These are phyloP conservation scores for Psilopogon haemacephalus DNA, from an alignment of 2,113 vertebrate genomes.

Conservation along the genomic window DNA sequence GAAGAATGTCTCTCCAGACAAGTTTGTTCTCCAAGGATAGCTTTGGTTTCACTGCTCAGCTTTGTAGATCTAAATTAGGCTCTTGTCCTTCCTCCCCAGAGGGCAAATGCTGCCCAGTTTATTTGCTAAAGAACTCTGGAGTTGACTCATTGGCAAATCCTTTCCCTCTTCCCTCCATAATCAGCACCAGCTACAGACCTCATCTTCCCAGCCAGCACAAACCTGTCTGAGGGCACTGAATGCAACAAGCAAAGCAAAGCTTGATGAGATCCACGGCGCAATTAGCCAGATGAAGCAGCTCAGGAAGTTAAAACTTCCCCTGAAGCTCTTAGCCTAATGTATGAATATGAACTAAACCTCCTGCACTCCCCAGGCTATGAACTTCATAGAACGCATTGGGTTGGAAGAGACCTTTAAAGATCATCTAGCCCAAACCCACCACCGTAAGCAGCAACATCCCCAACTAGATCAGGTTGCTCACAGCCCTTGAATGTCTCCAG, in stretches of 20 bases:
- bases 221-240: neutral
- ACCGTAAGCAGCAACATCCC: too few species aligned
- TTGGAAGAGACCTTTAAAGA: too few species aligned
- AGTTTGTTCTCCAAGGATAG: slow-evolving; percentile 52
- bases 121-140: neutral
- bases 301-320: neutral
- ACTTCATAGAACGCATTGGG: too few species aligned
- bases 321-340: neutral
- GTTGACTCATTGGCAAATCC: neutral
- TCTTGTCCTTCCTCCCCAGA: slow-evolving; percentile 55
- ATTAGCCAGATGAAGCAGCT: neutral
- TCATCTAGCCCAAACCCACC: too few species aligned
- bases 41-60: slow-evolving; percentile 61
- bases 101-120: slow-evolving; percentile 48
- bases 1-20: slow-evolving; percentile 23
- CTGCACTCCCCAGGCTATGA: too few species aligned
- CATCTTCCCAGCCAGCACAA: neutral
- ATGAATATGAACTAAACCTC: neutral
- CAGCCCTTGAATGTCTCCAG: too few species aligned
- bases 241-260: neutral
- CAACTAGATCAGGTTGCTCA: too few species aligned
- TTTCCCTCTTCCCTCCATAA: neutral
- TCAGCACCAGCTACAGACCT: neutral
- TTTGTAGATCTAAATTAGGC: slow-evolving; percentile 62
- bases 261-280: neutral